Conservation (phyloP, 2,113 vertebrate species). For the Leucopternis melanops region DNA sequence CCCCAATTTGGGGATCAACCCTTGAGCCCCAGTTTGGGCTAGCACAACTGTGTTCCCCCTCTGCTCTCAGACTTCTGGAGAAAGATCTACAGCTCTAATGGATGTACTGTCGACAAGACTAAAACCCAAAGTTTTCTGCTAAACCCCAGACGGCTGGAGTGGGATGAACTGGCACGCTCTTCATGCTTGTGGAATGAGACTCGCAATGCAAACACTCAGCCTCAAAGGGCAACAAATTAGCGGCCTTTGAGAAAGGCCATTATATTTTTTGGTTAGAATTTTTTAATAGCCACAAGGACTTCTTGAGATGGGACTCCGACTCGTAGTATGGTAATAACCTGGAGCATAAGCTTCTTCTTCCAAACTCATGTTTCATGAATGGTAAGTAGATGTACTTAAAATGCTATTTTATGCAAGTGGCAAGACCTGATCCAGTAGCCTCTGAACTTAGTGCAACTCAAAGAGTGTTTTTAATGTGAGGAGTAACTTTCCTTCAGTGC, state of each 20-base stretch:
- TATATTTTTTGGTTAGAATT: background rate
- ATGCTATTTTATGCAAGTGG: background rate
- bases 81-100: background rate
- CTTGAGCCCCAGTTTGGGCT: background rate
- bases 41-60: background rate
- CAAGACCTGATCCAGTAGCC: background rate
- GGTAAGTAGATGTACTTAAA: background rate
- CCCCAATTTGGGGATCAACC: background rate
- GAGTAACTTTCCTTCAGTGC: background rate
- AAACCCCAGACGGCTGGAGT: fast-evolving
- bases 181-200: fast-evolving
- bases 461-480: background rate
- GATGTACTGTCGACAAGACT: background rate
- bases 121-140: background rate
- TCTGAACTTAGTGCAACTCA: background rate
- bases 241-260: background rate
- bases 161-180: background rate
- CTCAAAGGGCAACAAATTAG: background rate
- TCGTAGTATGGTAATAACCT: background rate
- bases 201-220: fast-evolving
- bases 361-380: background rate
- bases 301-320: background rate
- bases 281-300: background rate
- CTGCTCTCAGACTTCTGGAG: background rate
- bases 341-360: background rate